A percentile compares a stretch with the other conserved stretches of the same genome.
phyloP scores from a whole-genome alignment of 2,888 invertebrate genomes.

The Ligdia adustata region DNA sequence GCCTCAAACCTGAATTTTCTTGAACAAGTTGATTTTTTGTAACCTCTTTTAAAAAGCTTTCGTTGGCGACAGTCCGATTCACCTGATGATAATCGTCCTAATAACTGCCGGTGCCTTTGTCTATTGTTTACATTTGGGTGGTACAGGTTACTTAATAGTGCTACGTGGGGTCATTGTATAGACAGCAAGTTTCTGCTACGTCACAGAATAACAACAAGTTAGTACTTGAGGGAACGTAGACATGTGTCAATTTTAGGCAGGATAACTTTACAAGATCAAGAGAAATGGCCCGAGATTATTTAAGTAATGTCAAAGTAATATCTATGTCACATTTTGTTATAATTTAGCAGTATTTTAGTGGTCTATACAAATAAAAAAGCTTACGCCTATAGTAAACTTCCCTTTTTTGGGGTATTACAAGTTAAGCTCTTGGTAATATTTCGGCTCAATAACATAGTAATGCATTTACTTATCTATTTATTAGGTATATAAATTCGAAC shows the following conservation, averaged over 20 bases:
- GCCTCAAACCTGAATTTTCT: no score
- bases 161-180: slow-evolving; percentile 60
- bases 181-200: not conserved
- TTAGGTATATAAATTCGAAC: no score
- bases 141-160: slow-evolving; percentile 29
- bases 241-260: not conserved
- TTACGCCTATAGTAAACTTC: no score
- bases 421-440: no score
- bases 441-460: no score
- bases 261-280: not conserved
- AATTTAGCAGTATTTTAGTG: no score
- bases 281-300: not conserved
- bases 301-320: not conserved
- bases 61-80: slow-evolving; percentile 17
- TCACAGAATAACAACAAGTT: not conserved
- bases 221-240: not conserved
- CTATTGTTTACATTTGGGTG: slow-evolving; percentile 82
- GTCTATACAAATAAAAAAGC: no score
- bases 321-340: no score
- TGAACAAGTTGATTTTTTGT: no score
- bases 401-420: no score
- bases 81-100: slow-evolving; percentile 67
- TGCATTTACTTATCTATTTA: no score
- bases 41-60: slow-evolving; percentile 6
- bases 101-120: slow-evolving; percentile 76